A percentile compares a stretch with the other conserved stretches of the same genome.
Conservation (phyloP, 2,797 vertebrate species). For the Lacerta bilineata region DNA sequence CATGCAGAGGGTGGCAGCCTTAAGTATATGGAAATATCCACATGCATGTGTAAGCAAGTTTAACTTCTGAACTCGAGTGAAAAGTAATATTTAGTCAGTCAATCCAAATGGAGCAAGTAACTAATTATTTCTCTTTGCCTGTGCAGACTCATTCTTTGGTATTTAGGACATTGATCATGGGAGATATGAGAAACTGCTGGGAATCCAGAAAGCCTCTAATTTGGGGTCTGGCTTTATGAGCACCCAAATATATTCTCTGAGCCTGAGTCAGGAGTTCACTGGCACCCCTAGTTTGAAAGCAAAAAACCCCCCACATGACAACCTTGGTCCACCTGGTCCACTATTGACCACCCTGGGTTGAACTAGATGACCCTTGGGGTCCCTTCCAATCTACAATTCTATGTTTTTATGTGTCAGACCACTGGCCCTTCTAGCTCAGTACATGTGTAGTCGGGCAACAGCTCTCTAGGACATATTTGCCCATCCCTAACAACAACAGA, state of each 20-base stretch:
- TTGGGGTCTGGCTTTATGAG: no score
- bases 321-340: background rate
- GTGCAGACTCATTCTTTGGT: background rate
- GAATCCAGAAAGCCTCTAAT: background rate
- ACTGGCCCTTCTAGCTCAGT: background rate
- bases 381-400: no score
- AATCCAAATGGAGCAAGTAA: background rate
- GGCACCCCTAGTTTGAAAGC: no score
- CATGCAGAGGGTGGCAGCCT: background rate
- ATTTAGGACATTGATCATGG: background rate
- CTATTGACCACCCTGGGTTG: background rate
- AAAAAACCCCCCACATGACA: no score
- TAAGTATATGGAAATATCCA: background rate
- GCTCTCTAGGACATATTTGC: no score
- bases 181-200: background rate
- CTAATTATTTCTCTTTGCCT: background rate
- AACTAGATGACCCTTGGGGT: no score
- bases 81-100: background rate
- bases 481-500: no score
- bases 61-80: background rate
- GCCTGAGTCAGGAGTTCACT: no score
- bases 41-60: no score
- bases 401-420: background rate
- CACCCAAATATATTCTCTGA: no score
- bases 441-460: no score